Conservation (phyloP, 2,797 vertebrate genomes). For the Arnoldichthys spilopterus region DNA sequence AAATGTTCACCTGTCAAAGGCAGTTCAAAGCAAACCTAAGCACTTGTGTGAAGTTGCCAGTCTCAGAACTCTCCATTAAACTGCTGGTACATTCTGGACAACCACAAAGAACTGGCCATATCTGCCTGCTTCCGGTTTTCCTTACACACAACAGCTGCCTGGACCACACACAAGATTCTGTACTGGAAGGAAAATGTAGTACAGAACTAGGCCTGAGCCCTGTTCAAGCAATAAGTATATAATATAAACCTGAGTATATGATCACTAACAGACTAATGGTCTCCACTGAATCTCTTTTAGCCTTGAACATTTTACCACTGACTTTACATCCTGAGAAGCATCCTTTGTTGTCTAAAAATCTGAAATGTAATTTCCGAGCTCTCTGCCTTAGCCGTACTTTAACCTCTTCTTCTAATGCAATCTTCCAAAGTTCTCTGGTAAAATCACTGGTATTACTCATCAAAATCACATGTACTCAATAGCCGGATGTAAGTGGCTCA, state of each 20-base stretch:
- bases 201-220: too few relatives aligned
- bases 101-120: conserved; percentile 6
- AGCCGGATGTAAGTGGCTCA: not conserved
- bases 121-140: not conserved
- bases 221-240: too few relatives aligned
- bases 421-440: too few relatives aligned
- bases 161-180: too few relatives aligned
- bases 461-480: not conserved
- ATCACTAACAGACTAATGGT: too few relatives aligned
- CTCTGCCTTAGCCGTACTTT: not conserved
- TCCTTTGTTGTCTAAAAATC: not conserved
- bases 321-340: not conserved
- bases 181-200: too few relatives aligned
- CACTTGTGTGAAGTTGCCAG: conserved; percentile 39
- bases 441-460: too few relatives aligned
- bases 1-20: conserved; percentile 53
- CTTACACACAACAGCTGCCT: not conserved
- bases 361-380: not conserved
- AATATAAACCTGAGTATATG: too few relatives aligned
- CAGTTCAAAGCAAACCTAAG: conserved; percentile 54
- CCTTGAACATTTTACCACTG: not conserved
- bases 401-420: not conserved
- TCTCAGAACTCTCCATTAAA: conserved; percentile 45
- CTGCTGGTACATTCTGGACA: conserved; percentile 46
- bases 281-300: too few relatives aligned